phyloP scores from a whole-genome alignment of 2,797 vertebrate genomes.

The Characodon lateralis region DNA sequence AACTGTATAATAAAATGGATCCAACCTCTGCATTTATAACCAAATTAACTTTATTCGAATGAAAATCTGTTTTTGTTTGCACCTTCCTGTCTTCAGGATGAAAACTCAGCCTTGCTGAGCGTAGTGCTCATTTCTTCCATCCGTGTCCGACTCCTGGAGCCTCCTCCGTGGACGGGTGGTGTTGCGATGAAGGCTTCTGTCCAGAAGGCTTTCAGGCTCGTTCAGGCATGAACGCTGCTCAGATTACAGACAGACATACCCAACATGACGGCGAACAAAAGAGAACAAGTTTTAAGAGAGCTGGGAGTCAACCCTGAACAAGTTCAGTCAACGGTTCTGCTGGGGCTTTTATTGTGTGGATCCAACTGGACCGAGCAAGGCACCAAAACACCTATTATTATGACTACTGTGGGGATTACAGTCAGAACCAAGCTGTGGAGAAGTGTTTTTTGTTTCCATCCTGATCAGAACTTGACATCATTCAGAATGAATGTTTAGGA shows the following conservation, averaged over 20 bases:
- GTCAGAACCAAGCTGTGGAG: background rate
- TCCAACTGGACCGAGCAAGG: background rate
- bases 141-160: too few species aligned
- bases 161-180: too few species aligned
- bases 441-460: background rate
- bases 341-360: background rate
- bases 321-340: background rate
- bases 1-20: background rate
- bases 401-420: background rate
- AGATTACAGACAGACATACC: conserved; percentile 42
- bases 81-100: too few species aligned
- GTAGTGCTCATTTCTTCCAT: too few species aligned
- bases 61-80: too few species aligned
- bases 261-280: conserved; percentile 33
- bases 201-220: conserved; percentile 25
- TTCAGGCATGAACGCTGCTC: conserved; percentile 27
- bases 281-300: background rate
- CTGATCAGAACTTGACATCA: background rate
- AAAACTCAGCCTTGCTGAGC: background rate
- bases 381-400: background rate
- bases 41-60: too few species aligned
- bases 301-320: conserved; percentile 6
- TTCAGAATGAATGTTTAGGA: background rate
- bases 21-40: background rate
- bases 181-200: background rate